These are phyloP conservation scores for Notechis scutatus DNA, from an alignment of 2,113 vertebrate species.

Conservation along the genomic window DNA sequence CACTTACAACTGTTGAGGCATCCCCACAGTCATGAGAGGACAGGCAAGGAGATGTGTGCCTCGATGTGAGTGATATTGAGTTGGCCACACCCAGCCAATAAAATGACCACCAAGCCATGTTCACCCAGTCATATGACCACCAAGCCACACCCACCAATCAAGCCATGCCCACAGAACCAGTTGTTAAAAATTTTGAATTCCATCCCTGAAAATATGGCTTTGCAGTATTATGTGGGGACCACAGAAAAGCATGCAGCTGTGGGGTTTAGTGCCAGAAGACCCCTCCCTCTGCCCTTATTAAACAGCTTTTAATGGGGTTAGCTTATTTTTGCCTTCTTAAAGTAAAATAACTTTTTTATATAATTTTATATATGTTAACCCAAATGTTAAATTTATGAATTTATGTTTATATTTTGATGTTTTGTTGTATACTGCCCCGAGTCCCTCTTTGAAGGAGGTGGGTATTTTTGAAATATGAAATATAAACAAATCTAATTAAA, in stretches of 20 bases:
- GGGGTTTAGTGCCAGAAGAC: not conserved
- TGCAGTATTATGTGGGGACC: not conserved
- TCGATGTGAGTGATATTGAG: no score
- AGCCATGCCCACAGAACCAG: no score
- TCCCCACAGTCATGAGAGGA: no score
- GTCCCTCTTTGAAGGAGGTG: not conserved
- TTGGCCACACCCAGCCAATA: no score
- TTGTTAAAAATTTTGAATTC: no score
- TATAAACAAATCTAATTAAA: not conserved
- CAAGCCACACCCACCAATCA: no score
- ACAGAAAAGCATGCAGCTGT: not conserved
- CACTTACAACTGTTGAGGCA: no score
- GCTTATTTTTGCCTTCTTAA: not conserved
- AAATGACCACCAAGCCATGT: no score
- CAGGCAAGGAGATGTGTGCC: no score
- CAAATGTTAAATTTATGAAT: not conserved
- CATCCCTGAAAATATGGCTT: not conserved
- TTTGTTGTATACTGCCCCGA: not conserved
- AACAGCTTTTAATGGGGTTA: not conserved
- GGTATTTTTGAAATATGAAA: not conserved
- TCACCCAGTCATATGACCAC: no score
- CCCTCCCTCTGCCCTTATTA: not conserved
- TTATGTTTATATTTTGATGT: not conserved
- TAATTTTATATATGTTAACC: not conserved
- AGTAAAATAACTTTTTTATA: not conserved